Conservation (phyloP, 2,888 invertebrate species). For the Halocaridina rubra region DNA sequence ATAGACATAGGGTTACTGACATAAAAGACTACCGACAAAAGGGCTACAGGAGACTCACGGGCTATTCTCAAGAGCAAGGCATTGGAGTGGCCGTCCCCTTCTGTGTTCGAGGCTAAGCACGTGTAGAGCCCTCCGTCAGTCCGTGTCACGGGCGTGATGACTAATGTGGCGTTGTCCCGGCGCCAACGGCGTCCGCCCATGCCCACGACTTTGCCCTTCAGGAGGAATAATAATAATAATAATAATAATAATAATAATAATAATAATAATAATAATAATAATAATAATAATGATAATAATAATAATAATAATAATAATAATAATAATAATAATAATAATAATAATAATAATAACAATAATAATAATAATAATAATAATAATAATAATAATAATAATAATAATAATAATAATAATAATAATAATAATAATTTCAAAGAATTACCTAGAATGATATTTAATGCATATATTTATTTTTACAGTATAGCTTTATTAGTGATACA, state of each 20-base stretch:
- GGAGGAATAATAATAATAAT: not conserved
- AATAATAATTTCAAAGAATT: too few species aligned
- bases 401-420: too few species aligned
- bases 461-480: too few species aligned
- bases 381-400: not conserved
- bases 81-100: constrained; percentile 61
- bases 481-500: too few species aligned
- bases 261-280: not conserved
- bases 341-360: not conserved
- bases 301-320: not conserved
- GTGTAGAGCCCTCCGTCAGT: constrained; percentile 52
- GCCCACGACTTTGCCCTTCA: constrained; percentile 29
- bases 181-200: constrained; percentile 37
- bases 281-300: not conserved
- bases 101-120: constrained; percentile 60
- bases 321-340: not conserved
- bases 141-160: constrained; percentile 20
- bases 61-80: constrained; percentile 46
- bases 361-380: not conserved
- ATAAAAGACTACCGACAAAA: too few species aligned
- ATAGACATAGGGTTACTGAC: too few species aligned
- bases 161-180: constrained; percentile 6
- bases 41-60: constrained; percentile 46
- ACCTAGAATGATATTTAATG: too few species aligned
- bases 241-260: not conserved